Evolutionary conservation across 1,140 invertebrate species (phyloP).

Genomic region (Aradophagus sp.): DNA sequence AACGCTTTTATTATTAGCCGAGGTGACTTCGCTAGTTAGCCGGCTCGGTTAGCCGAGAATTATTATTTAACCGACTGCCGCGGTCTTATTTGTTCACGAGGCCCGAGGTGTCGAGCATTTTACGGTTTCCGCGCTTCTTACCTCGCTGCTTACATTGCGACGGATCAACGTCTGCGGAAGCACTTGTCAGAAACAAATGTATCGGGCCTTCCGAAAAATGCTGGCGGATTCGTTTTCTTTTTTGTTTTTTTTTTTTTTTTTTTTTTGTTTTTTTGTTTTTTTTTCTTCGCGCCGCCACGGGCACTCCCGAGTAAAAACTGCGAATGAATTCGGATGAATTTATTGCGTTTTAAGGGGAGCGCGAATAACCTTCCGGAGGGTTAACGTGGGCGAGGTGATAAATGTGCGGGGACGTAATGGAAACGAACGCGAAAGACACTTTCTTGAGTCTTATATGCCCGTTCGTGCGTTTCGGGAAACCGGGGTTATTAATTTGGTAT

Average conservation of each 20-base stretch:
- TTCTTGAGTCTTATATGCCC: too few relatives aligned
- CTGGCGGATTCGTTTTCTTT: too few relatives aligned
- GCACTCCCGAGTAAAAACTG: constrained; percentile 16
- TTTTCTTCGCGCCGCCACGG: constrained; percentile 1
- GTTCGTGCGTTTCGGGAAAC: too few relatives aligned
- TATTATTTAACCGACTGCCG: constrained; percentile 71
- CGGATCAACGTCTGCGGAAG: constrained; percentile 38
- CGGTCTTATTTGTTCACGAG: constrained; percentile 73
- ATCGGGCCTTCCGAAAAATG: constrained; percentile 43
- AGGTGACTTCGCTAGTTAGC: constrained; percentile 70
- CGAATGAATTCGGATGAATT: constrained; percentile 32
- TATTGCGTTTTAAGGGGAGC: constrained; percentile 44
- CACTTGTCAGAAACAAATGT: constrained; percentile 35
- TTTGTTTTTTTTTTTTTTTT: too few relatives aligned
- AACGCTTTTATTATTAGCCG: constrained; percentile 74
- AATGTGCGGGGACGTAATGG: constrained; percentile 4
- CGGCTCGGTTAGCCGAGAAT: constrained; percentile 75
- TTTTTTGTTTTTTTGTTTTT: too few relatives aligned
- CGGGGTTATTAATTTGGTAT: too few relatives aligned
- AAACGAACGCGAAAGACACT: not conserved
- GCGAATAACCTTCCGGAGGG: constrained; percentile 17
- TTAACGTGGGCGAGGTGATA: constrained; percentile 5
- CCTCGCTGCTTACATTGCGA: constrained; percentile 27
- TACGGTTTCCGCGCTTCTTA: constrained; percentile 68
- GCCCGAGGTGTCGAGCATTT: constrained; percentile 70